phyloP scores from a whole-genome alignment of 2,113 vertebrate species.

The Hippocampus zosterae region DNA sequence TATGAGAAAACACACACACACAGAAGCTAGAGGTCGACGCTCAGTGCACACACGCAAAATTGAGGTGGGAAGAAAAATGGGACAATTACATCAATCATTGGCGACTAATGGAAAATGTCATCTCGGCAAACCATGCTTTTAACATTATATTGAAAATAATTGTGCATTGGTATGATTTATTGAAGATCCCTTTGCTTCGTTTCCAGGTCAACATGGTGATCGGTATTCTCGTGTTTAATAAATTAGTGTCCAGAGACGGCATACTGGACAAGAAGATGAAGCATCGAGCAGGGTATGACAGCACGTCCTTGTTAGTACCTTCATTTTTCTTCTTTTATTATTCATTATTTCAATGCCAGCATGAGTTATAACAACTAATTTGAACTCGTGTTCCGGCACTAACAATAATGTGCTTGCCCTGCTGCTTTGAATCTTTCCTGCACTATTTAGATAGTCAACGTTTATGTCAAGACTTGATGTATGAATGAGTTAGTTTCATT shows the following conservation, averaged over 20 bases:
- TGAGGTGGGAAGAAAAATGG: neutral
- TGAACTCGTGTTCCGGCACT: neutral
- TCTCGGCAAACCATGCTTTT: slow-evolving; percentile 1
- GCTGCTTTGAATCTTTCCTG: neutral
- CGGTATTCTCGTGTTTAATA: slow-evolving; percentile 99
- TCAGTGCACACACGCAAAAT: slow-evolving; percentile 21
- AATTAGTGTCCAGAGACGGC: slow-evolving; percentile 99
- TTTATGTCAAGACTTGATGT: neutral
- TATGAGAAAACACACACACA: slow-evolving; percentile 21
- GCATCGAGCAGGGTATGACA: slow-evolving; percentile 97
- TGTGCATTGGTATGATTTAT: neutral
- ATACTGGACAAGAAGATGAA: slow-evolving; percentile 99
- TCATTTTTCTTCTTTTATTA: slow-evolving; percentile 44
- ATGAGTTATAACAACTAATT: neutral
- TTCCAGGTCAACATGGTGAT: slow-evolving; percentile 99
- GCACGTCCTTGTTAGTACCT: slow-evolving; percentile 65
- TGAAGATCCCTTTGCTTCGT: slow-evolving; percentile 7
- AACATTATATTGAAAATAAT: slow-evolving; percentile 9
- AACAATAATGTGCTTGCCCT: neutral
- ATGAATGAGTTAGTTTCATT: neutral
- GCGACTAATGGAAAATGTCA: slow-evolving; percentile 8
- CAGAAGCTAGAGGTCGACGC: slow-evolving; percentile 47
- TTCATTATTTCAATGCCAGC: slow-evolving; percentile 2
- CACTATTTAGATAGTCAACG: neutral
- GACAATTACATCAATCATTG: slow-evolving; percentile 29